Base-by-base conservation (phyloP, 2,888 invertebrate species). In the Epinotia demarniana region DNA sequence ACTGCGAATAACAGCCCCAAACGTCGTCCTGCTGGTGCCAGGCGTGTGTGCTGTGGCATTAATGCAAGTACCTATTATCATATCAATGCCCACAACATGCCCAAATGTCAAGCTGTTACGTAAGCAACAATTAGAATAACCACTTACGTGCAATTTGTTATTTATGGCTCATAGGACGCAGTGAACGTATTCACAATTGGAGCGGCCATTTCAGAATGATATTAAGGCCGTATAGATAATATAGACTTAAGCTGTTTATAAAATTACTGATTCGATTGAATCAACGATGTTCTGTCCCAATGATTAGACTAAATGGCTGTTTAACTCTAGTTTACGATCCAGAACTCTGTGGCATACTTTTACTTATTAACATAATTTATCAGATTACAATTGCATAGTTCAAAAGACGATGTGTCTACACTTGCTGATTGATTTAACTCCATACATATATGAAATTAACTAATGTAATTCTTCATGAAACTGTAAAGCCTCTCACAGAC, bases 301-400 rank as follows among this genome's bases (percentile, higher is more conserved):
- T 75, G 70, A 71, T 71, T 71, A 49, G 71, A 39, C 71, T 18
- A 66, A 71, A 71, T 75, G 66, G 64, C 66, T 61, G 60, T 71
- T 75, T 75, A 66, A 75, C 66, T 75, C 71, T 66, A 66, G 66
- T 75, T 75, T 71, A 75, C 49, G 75, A 55, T 61, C 18, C 19
- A 66, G 70, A 64, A 49, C 64, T 67, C n/a, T 72, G n/a, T 66
- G 64, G 33, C 70, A 43, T 55, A 75, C 70, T 71, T 71, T 75
- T 58, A 60, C 58, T 64, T 66, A 71, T 75, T 66, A 66, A 64
- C 58, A 13, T 66, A 39, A 64, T 63, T 74, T 63, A 70, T 63
- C 55, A 69, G 19, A 69, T 69, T 58, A 57, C 60, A 55, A 23
- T 46, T 49, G 23, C 49, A 23, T n/a, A 49, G n/a, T 46, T 61